Evolutionary conservation across 2,888 invertebrate species (phyloP).

Genomic region (Ophioninae sp.): DNA sequence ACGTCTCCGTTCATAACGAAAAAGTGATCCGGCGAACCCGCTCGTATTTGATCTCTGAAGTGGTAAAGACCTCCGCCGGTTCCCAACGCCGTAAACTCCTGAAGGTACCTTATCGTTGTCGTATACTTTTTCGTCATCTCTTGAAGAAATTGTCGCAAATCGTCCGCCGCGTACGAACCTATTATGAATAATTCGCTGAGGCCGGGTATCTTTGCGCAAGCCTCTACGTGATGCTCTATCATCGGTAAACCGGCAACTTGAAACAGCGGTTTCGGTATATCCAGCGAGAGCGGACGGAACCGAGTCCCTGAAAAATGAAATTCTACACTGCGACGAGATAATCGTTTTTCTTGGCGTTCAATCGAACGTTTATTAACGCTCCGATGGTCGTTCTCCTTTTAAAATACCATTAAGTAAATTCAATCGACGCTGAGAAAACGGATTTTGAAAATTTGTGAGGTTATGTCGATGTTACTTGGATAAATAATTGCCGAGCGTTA

Average conservation of each 20-base stretch:
- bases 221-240: slow-evolving; percentile 98
- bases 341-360: slow-evolving; percentile 19
- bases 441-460: too few relatives aligned
- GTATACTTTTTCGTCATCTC: slow-evolving; percentile 84
- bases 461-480: too few relatives aligned
- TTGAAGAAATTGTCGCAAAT: slow-evolving; percentile 92
- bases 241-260: slow-evolving; percentile 97
- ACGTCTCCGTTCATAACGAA: slow-evolving; percentile 99
- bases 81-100: slow-evolving; percentile 96
- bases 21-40: slow-evolving; percentile 93
- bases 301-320: slow-evolving; percentile 89
- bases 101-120: slow-evolving; percentile 89
- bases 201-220: slow-evolving; percentile 89
- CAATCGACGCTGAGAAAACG: too few relatives aligned
- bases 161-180: slow-evolving; percentile 93
- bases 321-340: slow-evolving; percentile 6
- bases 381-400: too few relatives aligned
- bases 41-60: slow-evolving; percentile 96
- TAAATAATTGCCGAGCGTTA: too few relatives aligned
- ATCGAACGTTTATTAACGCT: background rate
- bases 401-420: too few relatives aligned
- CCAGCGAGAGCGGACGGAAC: slow-evolving; percentile 97
- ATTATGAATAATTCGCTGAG: slow-evolving; percentile 96
- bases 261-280: slow-evolving; percentile 98
- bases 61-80: slow-evolving; percentile 99